Evolutionary conservation across 2,888 invertebrate species (phyloP).

Genomic region (Acheta domesticus): DNA sequence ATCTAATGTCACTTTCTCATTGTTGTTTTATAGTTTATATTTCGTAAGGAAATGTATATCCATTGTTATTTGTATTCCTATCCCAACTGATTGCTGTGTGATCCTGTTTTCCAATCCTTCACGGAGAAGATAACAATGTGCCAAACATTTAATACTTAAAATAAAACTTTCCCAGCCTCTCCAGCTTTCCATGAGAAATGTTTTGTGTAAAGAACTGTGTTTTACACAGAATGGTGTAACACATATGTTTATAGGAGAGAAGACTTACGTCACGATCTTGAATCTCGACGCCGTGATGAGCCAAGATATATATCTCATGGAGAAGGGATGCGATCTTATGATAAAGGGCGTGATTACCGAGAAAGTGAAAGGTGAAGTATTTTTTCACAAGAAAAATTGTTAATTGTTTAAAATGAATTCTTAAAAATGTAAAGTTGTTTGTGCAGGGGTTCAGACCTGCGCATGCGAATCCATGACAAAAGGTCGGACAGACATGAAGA

Average conservation of each 20-base stretch:
- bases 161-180: too few relatives aligned
- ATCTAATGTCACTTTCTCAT: too few relatives aligned
- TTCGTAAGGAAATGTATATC: too few relatives aligned
- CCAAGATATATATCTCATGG: conserved; percentile 27
- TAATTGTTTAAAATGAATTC: not conserved
- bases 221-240: too few relatives aligned
- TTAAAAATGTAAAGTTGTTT: not conserved
- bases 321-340: conserved; percentile 28
- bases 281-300: conserved; percentile 34
- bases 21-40: too few relatives aligned
- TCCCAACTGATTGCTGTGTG: too few relatives aligned
- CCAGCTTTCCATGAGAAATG: too few relatives aligned
- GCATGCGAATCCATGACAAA: conserved; percentile 37
- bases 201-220: too few relatives aligned
- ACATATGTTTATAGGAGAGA: conserved; percentile 22
- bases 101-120: too few relatives aligned
- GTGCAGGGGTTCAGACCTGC: conserved; percentile 32
- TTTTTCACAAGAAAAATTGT: not conserved
- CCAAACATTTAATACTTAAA: too few relatives aligned
- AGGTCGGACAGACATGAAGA: conserved; percentile 34
- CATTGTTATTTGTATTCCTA: too few relatives aligned
- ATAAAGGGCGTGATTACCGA: conserved; percentile 31
- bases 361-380: conserved; percentile 34
- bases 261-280: conserved; percentile 35
- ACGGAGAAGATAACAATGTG: too few relatives aligned